Percentiles rank a stretch among this genome's conserved stretches.
phyloP scores from a whole-genome alignment of 2,888 invertebrate genomes.

The Orthosia incerta region DNA sequence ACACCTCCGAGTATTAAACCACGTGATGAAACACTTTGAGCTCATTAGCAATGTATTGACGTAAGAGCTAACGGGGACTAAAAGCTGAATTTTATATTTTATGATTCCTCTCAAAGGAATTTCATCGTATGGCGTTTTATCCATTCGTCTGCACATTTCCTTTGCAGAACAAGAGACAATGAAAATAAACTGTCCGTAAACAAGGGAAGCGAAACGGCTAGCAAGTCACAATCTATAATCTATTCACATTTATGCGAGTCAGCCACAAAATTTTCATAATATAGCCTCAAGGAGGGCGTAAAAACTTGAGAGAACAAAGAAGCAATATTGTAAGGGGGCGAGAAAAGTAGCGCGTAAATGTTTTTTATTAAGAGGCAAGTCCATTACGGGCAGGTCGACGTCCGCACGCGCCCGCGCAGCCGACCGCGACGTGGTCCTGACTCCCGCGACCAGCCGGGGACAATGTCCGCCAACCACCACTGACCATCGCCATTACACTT shows the following conservation, averaged over 20 bases:
- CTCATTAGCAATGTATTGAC: conserved; percentile 43
- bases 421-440: conserved; percentile 82
- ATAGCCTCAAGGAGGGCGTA: conserved; percentile 43
- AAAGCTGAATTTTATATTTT: conserved; percentile 15
- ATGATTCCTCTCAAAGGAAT: conserved; percentile 14
- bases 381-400: conserved; percentile 79
- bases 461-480: conserved; percentile 76
- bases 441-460: conserved; percentile 73
- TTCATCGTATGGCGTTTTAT: conserved; percentile 12
- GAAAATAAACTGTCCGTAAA: conserved; percentile 24
- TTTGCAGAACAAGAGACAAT: conserved; percentile 37
- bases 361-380: conserved; percentile 66
- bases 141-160: conserved; percentile 16
- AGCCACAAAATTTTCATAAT: conserved; percentile 55
- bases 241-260: conserved; percentile 33
- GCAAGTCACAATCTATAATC: conserved; percentile 48
- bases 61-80: conserved; percentile 46
- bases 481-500: conserved; percentile 63
- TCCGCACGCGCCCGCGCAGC: conserved; percentile 77
- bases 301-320: conserved; percentile 63
- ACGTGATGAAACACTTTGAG: conserved; percentile 45
- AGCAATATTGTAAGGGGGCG: conserved; percentile 57
- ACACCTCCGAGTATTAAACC: conserved; percentile 33
- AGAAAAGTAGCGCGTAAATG: conserved; percentile 69
- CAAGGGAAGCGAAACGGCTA: conserved; percentile 33